phyloP scores from a whole-genome alignment of 2,888 invertebrate genomes.

The Bellardia pandia region DNA sequence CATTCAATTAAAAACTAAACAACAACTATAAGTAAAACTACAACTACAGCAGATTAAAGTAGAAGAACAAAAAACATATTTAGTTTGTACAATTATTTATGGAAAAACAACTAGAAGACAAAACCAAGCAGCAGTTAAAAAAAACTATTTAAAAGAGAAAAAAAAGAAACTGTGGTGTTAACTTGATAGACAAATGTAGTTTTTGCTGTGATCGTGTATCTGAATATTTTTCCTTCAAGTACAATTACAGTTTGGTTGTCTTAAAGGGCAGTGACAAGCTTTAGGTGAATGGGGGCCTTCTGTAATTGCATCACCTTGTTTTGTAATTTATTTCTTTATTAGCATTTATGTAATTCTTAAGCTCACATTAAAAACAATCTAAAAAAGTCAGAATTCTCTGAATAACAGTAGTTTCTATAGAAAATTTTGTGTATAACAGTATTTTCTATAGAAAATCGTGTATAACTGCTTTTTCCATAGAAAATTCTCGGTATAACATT shows the following conservation, averaged over 20 bases:
- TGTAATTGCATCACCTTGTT: background rate
- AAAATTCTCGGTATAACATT: too few relatives aligned
- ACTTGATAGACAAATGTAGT: conserved; percentile 69
- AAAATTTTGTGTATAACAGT: too few relatives aligned
- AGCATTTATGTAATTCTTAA: too few relatives aligned
- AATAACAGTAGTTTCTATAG: too few relatives aligned
- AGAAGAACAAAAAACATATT: background rate
- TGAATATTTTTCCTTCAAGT: conserved; percentile 44
- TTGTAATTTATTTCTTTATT: too few relatives aligned
- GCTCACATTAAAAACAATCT: too few relatives aligned
- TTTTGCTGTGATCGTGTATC: conserved; percentile 52
- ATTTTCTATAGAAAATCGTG: too few relatives aligned
- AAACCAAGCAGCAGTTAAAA: conserved; percentile 40
- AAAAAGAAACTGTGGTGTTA: conserved; percentile 63
- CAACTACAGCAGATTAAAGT: conserved; percentile 13
- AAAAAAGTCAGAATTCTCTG: too few relatives aligned
- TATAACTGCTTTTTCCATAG: too few relatives aligned
- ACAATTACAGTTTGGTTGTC: conserved; percentile 41
- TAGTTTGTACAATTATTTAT: conserved; percentile 43
- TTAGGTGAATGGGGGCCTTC: background rate
- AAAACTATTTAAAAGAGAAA: conserved; percentile 3
- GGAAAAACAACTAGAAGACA: conserved; percentile 59
- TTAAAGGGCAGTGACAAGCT: conserved; percentile 14
- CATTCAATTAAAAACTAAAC: conserved; percentile 70
- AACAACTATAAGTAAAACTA: conserved; percentile 8